Evolutionary conservation across 2,113 vertebrate genomes (phyloP).

Genomic region (Garra rufa): DNA sequence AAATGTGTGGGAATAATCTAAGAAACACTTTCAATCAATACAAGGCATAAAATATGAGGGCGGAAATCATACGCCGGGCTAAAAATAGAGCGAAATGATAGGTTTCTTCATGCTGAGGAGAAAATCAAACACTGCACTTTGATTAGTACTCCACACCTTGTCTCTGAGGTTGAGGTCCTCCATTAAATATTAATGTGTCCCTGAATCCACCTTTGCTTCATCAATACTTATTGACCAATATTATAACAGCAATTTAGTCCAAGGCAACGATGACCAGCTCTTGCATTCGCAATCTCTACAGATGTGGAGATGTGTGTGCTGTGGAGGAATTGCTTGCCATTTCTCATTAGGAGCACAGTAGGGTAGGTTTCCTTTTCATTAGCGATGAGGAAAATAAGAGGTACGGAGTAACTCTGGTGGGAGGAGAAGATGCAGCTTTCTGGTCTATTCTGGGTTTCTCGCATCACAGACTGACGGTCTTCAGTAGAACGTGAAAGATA

Average conservation of each 20-base stretch:
- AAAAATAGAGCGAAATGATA: conserved; percentile 37
- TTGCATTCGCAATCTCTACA: conserved; percentile 68
- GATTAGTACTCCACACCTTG: conserved; percentile 42
- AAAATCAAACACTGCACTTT: conserved; percentile 36
- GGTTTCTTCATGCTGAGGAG: conserved; percentile 14
- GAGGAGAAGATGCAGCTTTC: conserved; percentile 39
- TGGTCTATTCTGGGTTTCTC: conserved; percentile 41
- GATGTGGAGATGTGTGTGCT: conserved; percentile 50
- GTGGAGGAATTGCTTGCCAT: conserved; percentile 69
- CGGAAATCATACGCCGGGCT: conserved; percentile 13
- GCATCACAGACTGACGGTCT: conserved; percentile 67
- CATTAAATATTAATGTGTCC: conserved; percentile 71
- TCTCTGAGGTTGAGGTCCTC: conserved; percentile 50
- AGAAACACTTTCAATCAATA: conserved; percentile 24
- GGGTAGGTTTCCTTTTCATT: conserved; percentile 70
- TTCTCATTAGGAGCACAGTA: conserved; percentile 72
- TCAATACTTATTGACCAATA: conserved; percentile 75
- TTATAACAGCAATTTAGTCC: conserved; percentile 73
- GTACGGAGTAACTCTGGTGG: conserved; percentile 34
- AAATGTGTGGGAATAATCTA: conserved; percentile 2
- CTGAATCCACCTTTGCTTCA: conserved; percentile 63
- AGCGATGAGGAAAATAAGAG: conserved; percentile 66
- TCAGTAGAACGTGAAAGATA: conserved; percentile 70
- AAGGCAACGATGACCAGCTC: conserved; percentile 66
- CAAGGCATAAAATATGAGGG: conserved; percentile 7